A percentile compares a stretch with the other conserved stretches of the same genome.
Conservation (phyloP, 1,140 invertebrate species). For the Zaprionus inermis region DNA sequence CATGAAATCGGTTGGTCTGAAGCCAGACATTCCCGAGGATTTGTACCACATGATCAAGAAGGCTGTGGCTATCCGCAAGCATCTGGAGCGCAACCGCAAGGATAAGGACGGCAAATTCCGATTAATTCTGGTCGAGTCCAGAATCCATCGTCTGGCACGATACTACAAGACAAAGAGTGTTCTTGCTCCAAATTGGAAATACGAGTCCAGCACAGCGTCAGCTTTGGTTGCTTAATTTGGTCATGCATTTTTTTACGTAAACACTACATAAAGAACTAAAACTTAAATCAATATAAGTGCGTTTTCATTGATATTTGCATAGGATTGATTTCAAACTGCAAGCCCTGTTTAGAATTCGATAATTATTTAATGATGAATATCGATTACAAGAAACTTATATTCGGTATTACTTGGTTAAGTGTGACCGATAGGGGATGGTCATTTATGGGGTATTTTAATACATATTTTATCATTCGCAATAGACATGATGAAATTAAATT, state of each 20-base stretch:
- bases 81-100: conserved; percentile 98
- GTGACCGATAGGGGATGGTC: neutral
- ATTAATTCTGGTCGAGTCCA: conserved; percentile 98
- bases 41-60: conserved; percentile 99
- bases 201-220: conserved; percentile 98
- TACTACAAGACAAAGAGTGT: conserved; percentile 99
- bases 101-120: conserved; percentile 99
- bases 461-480: neutral
- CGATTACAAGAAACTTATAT: neutral
- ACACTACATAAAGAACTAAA: conserved; percentile 32
- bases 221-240: conserved; percentile 96
- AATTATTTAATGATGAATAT: neutral
- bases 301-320: neutral
- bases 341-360: neutral
- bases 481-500: conserved; percentile 8
- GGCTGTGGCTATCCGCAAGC: conserved; percentile 99
- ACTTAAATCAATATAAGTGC: neutral
- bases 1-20: conserved; percentile 98
- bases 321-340: neutral
- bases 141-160: conserved; percentile 98
- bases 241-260: conserved; percentile 13
- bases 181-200: conserved; percentile 99
- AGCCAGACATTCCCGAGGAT: conserved; percentile 98
- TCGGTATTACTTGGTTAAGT: neutral
- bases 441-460: neutral